These are phyloP conservation scores for Chrysolina oricalcia DNA, from an alignment of 2,888 invertebrate genomes.

Conservation along the genomic window DNA sequence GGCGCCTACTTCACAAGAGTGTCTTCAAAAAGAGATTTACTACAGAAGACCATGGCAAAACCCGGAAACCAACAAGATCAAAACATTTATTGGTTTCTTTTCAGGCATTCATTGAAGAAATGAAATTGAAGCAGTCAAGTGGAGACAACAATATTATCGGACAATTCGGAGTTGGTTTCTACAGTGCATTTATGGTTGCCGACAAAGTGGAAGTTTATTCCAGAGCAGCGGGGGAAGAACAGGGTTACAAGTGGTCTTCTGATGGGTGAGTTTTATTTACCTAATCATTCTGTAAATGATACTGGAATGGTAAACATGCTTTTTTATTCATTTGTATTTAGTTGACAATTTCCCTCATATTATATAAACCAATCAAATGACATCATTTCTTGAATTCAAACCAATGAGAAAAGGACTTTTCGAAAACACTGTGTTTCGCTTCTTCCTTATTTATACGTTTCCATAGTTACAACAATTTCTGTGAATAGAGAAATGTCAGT, in stretches of 20 bases:
- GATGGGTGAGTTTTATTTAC: slow-evolving; percentile 81
- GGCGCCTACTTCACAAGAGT: no score
- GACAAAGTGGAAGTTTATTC: slow-evolving; percentile 95
- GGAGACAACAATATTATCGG: slow-evolving; percentile 89
- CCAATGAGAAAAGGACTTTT: no score
- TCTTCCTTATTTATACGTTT: no score
- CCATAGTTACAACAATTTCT: no score
- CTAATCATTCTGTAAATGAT: not conserved
- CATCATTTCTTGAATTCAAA: no score
- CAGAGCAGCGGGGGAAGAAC: slow-evolving; percentile 79
- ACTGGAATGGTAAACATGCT: not conserved
- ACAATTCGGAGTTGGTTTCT: slow-evolving; percentile 99
- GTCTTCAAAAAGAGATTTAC: no score
- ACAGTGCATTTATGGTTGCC: slow-evolving; percentile 98
- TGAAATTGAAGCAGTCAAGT: slow-evolving; percentile 79
- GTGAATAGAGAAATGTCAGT: no score
- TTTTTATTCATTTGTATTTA: no score
- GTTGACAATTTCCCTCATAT: no score
- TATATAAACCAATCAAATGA: no score
- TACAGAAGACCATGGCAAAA: not conserved
- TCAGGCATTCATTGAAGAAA: slow-evolving; percentile 88
- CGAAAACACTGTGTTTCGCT: no score
- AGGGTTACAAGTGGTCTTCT: slow-evolving; percentile 90
- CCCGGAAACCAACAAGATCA: not conserved
- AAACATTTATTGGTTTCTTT: slow-evolving; percentile 42